These are phyloP conservation scores for Ormyrus labotus DNA, from an alignment of 2,888 invertebrate genomes.

Conservation along the genomic window DNA sequence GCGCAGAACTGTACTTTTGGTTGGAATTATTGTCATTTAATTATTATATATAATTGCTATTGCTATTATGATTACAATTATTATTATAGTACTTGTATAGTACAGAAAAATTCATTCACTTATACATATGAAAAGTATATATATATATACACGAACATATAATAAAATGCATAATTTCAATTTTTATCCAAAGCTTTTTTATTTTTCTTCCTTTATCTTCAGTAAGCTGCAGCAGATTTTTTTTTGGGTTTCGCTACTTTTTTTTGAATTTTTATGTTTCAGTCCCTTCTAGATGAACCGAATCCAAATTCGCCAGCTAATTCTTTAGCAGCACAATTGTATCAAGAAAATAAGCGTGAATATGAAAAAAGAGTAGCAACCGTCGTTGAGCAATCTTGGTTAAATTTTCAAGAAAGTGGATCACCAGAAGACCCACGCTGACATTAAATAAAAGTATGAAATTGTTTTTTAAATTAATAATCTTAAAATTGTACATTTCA, in stretches of 20 bases:
- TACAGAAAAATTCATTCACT: constrained; percentile 57
- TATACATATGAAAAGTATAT: constrained; percentile 61
- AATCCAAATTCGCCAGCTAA: constrained; percentile 84
- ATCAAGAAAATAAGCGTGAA: constrained; percentile 82
- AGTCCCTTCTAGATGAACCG: constrained; percentile 83
- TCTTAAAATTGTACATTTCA: no score
- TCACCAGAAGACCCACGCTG: constrained; percentile 74
- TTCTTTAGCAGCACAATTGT: constrained; percentile 82
- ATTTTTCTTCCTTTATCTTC: constrained; percentile 47
- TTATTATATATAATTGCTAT: constrained; percentile 46
- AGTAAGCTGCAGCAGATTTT: constrained; percentile 12
- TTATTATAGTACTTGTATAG: constrained; percentile 55
- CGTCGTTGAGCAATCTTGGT: constrained; percentile 82
- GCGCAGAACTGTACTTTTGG: constrained; percentile 51
- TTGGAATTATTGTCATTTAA: constrained; percentile 54
- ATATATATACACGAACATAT: constrained; percentile 60
- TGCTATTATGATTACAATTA: constrained; percentile 51
- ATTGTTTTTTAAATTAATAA: background rate
- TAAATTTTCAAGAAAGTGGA: constrained; percentile 74
- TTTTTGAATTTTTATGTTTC: constrained; percentile 64
- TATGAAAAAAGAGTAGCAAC: constrained; percentile 82
- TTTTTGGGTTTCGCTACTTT: no score
- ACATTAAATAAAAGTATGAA: constrained; percentile 64
- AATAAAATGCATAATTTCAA: constrained; percentile 72
- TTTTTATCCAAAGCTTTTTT: constrained; percentile 62